Percentiles rank a stretch among this genome's conserved stretches.
These are phyloP conservation scores for Diadumene lineata DNA, from an alignment of 92 coral and sea anemone species.

Conservation along the genomic window DNA sequence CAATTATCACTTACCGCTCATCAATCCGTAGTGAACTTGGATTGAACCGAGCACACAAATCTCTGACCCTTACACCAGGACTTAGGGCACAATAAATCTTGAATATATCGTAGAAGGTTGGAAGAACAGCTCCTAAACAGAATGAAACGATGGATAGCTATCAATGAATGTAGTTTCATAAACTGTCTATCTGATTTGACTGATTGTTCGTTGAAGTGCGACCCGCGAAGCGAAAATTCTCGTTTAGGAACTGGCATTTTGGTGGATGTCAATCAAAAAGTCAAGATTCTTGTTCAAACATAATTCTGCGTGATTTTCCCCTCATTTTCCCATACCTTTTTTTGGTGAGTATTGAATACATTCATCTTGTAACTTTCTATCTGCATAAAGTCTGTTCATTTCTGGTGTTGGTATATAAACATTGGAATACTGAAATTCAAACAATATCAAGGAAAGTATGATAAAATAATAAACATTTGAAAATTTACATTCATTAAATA, in stretches of 20 bases:
- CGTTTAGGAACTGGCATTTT: no score
- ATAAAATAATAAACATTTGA: no score
- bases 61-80: constrained; percentile 97
- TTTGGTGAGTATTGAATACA: constrained; percentile 83
- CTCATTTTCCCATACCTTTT: constrained; percentile 66
- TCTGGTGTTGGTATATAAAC: constrained; percentile 97
- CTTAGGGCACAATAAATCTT: constrained; percentile 92
- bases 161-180: background rate
- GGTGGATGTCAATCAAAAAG: no score
- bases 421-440: constrained; percentile 71
- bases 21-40: constrained; percentile 80
- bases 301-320: no score
- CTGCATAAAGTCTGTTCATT: constrained; percentile 68
- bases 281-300: no score
- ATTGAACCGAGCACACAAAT: constrained; percentile 85
- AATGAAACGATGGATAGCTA: background rate
- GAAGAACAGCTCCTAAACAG: constrained; percentile 69
- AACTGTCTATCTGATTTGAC: no score
- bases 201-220: no score
- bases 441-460: background rate
- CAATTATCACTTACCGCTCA: constrained; percentile 65
- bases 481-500: no score
- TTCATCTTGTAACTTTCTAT: constrained; percentile 80
- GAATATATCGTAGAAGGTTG: constrained; percentile 91
- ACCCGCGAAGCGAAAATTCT: no score